Percentiles rank a stretch among this genome's conserved stretches.
phyloP scores from a whole-genome alignment of 1,140 invertebrate species.

The Aphis craccivora region DNA sequence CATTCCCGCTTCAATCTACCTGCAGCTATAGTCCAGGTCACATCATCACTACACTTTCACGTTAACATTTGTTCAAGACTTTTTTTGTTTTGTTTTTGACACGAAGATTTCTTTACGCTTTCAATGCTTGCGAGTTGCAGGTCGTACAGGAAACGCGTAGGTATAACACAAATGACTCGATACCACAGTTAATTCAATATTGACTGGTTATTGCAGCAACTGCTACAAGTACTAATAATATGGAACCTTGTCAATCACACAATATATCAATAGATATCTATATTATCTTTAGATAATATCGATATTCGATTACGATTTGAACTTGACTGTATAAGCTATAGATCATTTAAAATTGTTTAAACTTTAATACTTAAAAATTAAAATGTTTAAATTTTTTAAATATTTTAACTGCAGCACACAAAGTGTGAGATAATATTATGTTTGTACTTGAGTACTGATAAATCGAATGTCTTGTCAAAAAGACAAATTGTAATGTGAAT shows the following conservation, averaged over 20 bases:
- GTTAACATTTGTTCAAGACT: background rate
- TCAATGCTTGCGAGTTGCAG: background rate
- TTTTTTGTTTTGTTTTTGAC: background rate
- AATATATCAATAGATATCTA: background rate
- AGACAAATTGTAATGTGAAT: background rate
- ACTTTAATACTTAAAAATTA: background rate
- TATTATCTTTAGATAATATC: background rate
- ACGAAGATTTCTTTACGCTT: background rate
- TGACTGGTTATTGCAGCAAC: background rate
- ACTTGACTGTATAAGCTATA: background rate
- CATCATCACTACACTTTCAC: slow-evolving; percentile 18
- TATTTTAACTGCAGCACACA: background rate
- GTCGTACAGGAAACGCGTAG: background rate
- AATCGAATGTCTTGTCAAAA: background rate
- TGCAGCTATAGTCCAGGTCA: background rate
- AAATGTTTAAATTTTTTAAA: too few species aligned
- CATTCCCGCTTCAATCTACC: background rate
- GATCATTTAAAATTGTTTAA: background rate
- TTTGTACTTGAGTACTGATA: background rate
- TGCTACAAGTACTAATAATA: background rate
- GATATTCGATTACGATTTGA: too few species aligned
- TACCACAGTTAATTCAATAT: background rate
- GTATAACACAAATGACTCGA: background rate
- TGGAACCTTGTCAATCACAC: background rate
- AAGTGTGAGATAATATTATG: background rate